Conservation (phyloP, 1,140 invertebrate species). For the Cotesia glomerata region DNA sequence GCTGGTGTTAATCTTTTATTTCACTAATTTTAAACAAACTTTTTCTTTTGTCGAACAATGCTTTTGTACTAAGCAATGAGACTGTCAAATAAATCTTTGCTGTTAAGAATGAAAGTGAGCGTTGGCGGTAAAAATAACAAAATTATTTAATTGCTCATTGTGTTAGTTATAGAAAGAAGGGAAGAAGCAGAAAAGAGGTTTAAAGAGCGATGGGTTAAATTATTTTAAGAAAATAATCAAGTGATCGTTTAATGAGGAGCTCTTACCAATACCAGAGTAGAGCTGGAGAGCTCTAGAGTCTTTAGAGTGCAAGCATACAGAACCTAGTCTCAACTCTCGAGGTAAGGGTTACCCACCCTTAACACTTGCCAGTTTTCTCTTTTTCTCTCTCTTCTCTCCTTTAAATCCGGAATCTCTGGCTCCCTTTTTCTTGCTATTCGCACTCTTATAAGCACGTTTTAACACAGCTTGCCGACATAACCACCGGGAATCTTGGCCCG, state of each 20-base stretch:
- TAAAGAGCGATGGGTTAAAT: conserved; percentile 37
- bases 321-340: conserved; percentile 42
- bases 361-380: conserved; percentile 29
- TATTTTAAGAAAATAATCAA: conserved; percentile 50
- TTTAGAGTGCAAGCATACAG: conserved; percentile 44
- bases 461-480: conserved; percentile 17
- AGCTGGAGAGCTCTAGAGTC: conserved; percentile 50
- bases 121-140: too few species aligned
- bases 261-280: conserved; percentile 42
- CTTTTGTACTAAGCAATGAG: too few species aligned
- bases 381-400: conserved; percentile 27
- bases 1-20: too few species aligned
- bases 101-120: too few species aligned
- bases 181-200: neutral
- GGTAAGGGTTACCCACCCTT: conserved; percentile 49
- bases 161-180: neutral
- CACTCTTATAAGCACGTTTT: conserved; percentile 19
- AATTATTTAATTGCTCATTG: too few species aligned
- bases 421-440: conserved; percentile 6
- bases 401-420: neutral
- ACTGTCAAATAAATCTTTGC: too few species aligned
- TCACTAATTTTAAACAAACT: too few species aligned
- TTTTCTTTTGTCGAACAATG: too few species aligned
- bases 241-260: conserved; percentile 59
- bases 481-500: conserved; percentile 25